A percentile compares a stretch with the other conserved stretches of the same genome.
Evolutionary conservation across 2,797 vertebrate species (phyloP).

Genomic region (Pristis pectinata): DNA sequence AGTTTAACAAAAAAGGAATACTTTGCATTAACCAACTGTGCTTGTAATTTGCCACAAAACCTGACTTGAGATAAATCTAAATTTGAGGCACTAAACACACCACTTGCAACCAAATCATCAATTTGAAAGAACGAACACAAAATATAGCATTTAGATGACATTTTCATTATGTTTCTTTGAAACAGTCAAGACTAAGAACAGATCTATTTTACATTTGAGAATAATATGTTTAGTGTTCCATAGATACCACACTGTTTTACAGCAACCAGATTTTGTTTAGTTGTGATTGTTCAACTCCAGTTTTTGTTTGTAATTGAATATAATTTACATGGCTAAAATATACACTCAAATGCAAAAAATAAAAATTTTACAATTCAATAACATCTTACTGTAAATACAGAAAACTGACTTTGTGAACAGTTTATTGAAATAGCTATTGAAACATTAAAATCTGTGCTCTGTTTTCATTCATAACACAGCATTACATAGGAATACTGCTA

Average conservation of each 20-base stretch:
- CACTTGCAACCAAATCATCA: not conserved
- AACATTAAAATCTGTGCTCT: slow-evolving; percentile 5
- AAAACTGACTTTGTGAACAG: not conserved
- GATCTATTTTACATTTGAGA: slow-evolving; percentile 1
- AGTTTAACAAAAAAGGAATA: not conserved
- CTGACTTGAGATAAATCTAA: not conserved
- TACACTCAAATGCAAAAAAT: not conserved
- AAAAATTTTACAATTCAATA: not conserved
- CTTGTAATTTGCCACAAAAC: not conserved
- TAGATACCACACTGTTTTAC: slow-evolving; percentile 9
- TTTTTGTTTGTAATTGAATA: slow-evolving; percentile 6
- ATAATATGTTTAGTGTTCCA: not conserved
- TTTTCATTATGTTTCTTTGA: slow-evolving; percentile 16
- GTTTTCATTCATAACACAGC: not conserved
- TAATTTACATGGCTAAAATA: not conserved
- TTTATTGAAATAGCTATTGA: not conserved
- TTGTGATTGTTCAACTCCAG: not conserved
- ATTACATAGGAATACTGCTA: not conserved
- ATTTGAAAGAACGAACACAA: not conserved
- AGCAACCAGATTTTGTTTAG: not conserved
- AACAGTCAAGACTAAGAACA: not conserved
- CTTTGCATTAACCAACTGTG: not conserved
- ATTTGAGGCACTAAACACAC: not conserved
- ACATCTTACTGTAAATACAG: not conserved
- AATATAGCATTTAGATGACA: not conserved